Evolutionary conservation across 1,140 invertebrate species (phyloP).

Genomic region (Pseudobourletiella spinata): DNA sequence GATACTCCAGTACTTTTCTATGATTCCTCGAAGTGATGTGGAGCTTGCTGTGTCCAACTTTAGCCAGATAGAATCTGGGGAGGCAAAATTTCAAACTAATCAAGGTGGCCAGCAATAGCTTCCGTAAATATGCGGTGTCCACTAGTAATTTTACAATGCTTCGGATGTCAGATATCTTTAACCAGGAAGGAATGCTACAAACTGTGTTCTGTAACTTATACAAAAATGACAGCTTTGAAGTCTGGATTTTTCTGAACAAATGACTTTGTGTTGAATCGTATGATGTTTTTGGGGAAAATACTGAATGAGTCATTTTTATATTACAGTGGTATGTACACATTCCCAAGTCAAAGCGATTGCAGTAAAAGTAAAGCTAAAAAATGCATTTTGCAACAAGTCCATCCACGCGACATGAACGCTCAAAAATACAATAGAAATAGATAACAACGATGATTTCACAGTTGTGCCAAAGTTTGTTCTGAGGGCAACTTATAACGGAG

Average conservation of each 20-base stretch:
- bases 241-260: background rate
- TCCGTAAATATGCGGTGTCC: background rate
- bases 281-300: background rate
- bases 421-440: too few relatives aligned
- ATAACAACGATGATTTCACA: too few relatives aligned
- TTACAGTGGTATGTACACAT: background rate
- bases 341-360: background rate
- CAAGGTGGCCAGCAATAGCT: background rate
- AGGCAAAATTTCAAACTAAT: background rate
- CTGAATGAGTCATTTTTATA: background rate
- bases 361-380: background rate
- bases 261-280: background rate
- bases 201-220: background rate
- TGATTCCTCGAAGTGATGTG: constrained; percentile 12
- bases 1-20: constrained; percentile 23
- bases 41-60: constrained; percentile 9
- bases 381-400: background rate
- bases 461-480: too few relatives aligned
- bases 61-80: background rate
- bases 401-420: too few relatives aligned
- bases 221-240: background rate
- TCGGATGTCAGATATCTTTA: background rate
- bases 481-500: too few relatives aligned
- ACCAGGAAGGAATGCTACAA: background rate
- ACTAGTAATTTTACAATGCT: background rate